phyloP scores from a whole-genome alignment of 2,888 invertebrate genomes.

The Meloe dianella region DNA sequence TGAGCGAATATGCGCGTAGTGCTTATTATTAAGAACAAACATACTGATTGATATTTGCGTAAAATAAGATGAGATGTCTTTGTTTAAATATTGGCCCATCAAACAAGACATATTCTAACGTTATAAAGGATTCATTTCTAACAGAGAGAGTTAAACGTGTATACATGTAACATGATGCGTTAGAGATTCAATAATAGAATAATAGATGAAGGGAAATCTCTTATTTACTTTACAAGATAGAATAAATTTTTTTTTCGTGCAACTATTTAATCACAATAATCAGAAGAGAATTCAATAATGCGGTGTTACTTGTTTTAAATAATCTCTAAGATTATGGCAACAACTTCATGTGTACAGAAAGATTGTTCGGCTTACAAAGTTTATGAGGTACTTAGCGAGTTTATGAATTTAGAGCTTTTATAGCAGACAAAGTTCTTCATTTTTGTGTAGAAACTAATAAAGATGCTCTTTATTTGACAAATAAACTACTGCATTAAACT shows the following conservation, averaged over 20 bases:
- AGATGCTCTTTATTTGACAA: slow-evolving; percentile 24
- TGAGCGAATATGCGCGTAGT: not conserved
- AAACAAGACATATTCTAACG: slow-evolving; percentile 29
- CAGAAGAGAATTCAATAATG: slow-evolving; percentile 26
- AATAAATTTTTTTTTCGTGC: not conserved
- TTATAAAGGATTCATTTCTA: slow-evolving; percentile 30
- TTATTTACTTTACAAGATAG: not conserved
- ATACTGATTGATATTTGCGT: slow-evolving; percentile 35
- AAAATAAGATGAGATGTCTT: slow-evolving; percentile 34
- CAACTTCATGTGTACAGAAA: slow-evolving; percentile 33
- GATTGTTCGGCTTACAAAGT: slow-evolving; percentile 42
- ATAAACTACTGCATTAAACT: not conserved
- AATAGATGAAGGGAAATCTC: not conserved
- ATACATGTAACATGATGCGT: not conserved
- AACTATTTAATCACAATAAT: not conserved
- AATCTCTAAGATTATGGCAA: slow-evolving; percentile 23
- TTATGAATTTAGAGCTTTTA: slow-evolving; percentile 45
- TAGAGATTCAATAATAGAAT: not conserved
- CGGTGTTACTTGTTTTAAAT: slow-evolving; percentile 27
- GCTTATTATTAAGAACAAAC: slow-evolving; percentile 33
- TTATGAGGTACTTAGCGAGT: slow-evolving; percentile 43
- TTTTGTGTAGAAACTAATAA: slow-evolving; percentile 35
- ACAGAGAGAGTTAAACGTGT: not conserved
- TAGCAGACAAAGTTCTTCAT: slow-evolving; percentile 39
- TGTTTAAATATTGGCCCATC: slow-evolving; percentile 34